Conservation (phyloP, 2,797 vertebrate genomes). For the Cetoscarus ocellatus region DNA sequence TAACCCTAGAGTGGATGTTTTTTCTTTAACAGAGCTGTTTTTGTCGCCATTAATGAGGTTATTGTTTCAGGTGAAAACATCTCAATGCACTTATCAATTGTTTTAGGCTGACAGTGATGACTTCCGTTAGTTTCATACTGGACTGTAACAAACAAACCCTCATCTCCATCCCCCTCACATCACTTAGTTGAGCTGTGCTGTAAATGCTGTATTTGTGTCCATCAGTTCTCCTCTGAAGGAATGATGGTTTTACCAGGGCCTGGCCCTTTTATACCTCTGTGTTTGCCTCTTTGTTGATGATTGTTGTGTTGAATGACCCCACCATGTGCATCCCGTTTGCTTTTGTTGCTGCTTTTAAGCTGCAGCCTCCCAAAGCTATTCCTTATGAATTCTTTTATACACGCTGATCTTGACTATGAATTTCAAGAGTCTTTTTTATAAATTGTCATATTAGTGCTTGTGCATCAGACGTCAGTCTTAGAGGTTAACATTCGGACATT, state of each 20-base stretch:
- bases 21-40: too few species aligned
- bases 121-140: neutral
- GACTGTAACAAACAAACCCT: neutral
- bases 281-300: conserved; percentile 64
- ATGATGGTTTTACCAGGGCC: conserved; percentile 41
- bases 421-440: neutral
- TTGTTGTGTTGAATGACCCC: conserved; percentile 56
- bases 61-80: neutral
- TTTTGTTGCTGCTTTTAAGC: conserved; percentile 19
- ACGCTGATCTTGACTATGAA: too few species aligned
- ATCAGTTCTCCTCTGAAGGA: conserved; percentile 30
- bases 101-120: too few species aligned
- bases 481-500: neutral
- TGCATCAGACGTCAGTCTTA: neutral
- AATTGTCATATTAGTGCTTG: conserved; percentile 3
- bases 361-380: conserved; percentile 10
- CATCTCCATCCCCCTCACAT: conserved; percentile 9
- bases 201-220: conserved; percentile 54
- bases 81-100: neutral
- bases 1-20: too few species aligned
- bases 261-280: conserved; percentile 53
- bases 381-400: neutral
- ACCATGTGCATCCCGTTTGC: conserved; percentile 40
- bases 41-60: too few species aligned
- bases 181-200: conserved; percentile 32